phyloP scores from a whole-genome alignment of 2,888 invertebrate species.

The Athetis lepigone region DNA sequence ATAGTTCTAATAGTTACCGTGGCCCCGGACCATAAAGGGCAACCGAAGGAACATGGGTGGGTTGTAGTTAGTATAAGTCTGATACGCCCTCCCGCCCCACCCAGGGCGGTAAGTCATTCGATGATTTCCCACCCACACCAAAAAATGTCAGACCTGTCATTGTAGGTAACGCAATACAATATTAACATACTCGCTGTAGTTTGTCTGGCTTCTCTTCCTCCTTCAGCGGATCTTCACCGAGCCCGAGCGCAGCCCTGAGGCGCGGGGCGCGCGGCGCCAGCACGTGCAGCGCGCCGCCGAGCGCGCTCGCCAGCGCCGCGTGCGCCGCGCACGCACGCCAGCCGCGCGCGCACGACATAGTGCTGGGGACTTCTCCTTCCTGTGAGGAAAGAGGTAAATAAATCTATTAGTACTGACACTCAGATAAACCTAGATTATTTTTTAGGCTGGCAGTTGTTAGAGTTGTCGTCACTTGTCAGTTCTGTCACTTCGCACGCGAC shows the following conservation, averaged over 20 bases:
- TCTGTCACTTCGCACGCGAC: conserved; percentile 87
- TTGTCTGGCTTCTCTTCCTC: conserved; percentile 91
- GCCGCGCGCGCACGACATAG: conserved; percentile 94
- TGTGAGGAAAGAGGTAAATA: too few species aligned
- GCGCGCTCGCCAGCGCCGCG: conserved; percentile 90
- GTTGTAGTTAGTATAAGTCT: too few species aligned
- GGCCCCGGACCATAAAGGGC: too few species aligned
- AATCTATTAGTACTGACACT: not conserved
- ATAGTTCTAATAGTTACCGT: too few species aligned
- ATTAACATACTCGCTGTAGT: conserved; percentile 91
- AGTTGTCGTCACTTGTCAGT: conserved; percentile 93
- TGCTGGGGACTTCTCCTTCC: conserved; percentile 81
- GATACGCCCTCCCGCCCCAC: too few species aligned
- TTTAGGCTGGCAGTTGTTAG: conserved; percentile 91
- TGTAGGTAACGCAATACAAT: too few species aligned
- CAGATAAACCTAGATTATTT: not conserved
- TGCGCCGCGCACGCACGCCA: too few species aligned
- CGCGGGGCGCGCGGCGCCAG: conserved; percentile 92
- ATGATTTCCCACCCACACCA: too few species aligned
- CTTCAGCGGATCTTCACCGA: conserved; percentile 89
- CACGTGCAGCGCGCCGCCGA: conserved; percentile 91
- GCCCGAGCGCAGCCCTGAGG: conserved; percentile 92
- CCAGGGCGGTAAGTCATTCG: too few species aligned
- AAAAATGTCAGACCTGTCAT: too few species aligned
- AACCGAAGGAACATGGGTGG: too few species aligned